Evolutionary conservation across 2,888 invertebrate species (phyloP).

Genomic region (Invenusta paracnida): DNA sequence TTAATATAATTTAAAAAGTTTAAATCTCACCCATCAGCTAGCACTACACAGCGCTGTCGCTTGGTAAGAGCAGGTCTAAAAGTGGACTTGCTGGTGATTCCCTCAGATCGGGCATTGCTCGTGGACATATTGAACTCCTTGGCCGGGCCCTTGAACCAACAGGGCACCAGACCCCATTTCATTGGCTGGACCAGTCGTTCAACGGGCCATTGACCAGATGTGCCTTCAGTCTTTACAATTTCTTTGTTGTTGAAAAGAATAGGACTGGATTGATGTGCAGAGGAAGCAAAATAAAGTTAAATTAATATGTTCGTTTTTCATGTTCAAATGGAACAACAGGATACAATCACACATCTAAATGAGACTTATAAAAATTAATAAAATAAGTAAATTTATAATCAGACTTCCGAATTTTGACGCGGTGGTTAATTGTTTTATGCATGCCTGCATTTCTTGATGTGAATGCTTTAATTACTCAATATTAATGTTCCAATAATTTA

Average conservation of each 20-base stretch:
- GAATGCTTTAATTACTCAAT: no score
- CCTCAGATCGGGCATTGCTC: slow-evolving; percentile 74
- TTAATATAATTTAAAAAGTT: background rate
- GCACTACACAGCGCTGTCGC: slow-evolving; percentile 72
- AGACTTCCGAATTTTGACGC: no score
- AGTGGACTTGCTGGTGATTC: slow-evolving; percentile 68
- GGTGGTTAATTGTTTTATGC: no score
- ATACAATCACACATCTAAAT: no score
- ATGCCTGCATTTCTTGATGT: no score
- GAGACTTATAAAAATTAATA: no score
- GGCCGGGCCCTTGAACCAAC: slow-evolving; percentile 71
- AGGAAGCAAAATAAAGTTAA: no score
- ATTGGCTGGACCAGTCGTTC: slow-evolving; percentile 70
- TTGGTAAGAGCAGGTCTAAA: slow-evolving; percentile 68
- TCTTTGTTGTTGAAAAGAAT: no score
- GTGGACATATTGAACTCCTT: slow-evolving; percentile 68
- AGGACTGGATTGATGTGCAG: background rate
- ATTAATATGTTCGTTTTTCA: no score
- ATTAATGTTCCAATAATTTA: no score
- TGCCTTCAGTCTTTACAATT: background rate
- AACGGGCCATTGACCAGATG: background rate
- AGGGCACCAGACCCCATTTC: slow-evolving; percentile 80
- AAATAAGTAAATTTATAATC: no score
- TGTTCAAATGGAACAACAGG: no score
- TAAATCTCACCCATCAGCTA: slow-evolving; percentile 70